Evolutionary conservation across 2,888 invertebrate species (phyloP), one percentile per base, ranked within the genome.

Genomic region (Apamea epomidion): DNA sequence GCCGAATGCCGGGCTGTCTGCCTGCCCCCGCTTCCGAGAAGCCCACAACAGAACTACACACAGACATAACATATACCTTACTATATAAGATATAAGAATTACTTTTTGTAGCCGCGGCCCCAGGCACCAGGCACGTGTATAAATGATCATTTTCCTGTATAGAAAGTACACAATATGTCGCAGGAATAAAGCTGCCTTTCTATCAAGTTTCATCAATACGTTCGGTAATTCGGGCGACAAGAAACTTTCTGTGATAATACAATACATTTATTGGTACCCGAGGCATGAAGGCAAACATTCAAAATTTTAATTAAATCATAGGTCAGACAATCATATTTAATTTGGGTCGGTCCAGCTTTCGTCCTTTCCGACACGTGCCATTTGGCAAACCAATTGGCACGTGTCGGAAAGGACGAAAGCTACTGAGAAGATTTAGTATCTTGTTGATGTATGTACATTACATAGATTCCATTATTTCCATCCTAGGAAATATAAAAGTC

Each of bases 1-100:
- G 74, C 71, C 73, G 84, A 77, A 81, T 86, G 84, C 88, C 88
- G 73, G 29, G 58, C 81, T 78, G 88, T 88, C 88, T 88, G 88
- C 68, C 73, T 21, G 68, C n/a, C 54, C 37, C 48, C 76, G 25
- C 32, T 88, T 88, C 88, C 74, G 37, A 80, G 87, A 87, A 82
- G 16, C 42, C 21, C 51, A 67, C 67, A 51, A 32, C 60, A 42
- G 42, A 8, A 45, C 37, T 37, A 65, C 32, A 51, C 4, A 32
- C 18, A 73, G 10, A 60, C 54, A 74, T 8, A 65, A 62, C 48
- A 76, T 68, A 72, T n/a, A 60, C 8, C 58, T 58, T 25, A 60
- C 18, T n/a, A 18, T 37, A 2, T 32, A 32, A 10, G 0, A 21
- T 71, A 25, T 29, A 58, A 1, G 16, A 21, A 42, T 12, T 45